A percentile compares a stretch with the other conserved stretches of the same genome.
phyloP scores from a whole-genome alignment of 2,113 vertebrate genomes.

The Leucopsar rothschildi region DNA sequence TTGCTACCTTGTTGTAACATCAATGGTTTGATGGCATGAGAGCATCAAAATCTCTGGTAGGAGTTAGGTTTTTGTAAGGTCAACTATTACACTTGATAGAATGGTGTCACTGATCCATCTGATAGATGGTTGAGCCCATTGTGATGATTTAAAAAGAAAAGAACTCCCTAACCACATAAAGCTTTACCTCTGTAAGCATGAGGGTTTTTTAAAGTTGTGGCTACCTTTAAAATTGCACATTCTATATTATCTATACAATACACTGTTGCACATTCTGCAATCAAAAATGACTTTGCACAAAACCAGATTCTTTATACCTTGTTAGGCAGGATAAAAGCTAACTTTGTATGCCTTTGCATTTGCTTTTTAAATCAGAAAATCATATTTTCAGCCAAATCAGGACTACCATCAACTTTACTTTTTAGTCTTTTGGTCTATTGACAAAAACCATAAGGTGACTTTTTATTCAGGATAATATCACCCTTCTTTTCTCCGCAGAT shows the following conservation, averaged over 20 bases:
- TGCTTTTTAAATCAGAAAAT: neutral
- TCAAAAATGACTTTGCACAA: neutral
- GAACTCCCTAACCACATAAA: neutral
- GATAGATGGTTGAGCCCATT: fast-evolving
- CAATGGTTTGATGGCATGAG: neutral
- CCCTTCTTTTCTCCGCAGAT: neutral
- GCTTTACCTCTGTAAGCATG: neutral
- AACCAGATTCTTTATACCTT: neutral
- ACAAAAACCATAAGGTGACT: neutral
- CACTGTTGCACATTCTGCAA: neutral
- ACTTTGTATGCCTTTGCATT: neutral
- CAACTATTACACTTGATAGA: neutral
- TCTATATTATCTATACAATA: neutral
- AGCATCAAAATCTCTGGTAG: neutral
- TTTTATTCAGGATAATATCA: neutral
- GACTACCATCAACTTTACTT: neutral
- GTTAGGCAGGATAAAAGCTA: neutral
- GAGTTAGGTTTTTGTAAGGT: neutral
- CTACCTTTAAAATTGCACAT: neutral
- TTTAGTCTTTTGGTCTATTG: neutral
- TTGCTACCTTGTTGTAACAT: neutral
- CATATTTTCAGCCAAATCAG: neutral
- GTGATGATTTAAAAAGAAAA: neutral
- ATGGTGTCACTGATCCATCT: neutral
- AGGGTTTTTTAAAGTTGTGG: neutral